A percentile compares a stretch with the other conserved stretches of the same genome.
Evolutionary conservation across 2,797 vertebrate genomes (phyloP).

Genomic region (Vipera ursinii): DNA sequence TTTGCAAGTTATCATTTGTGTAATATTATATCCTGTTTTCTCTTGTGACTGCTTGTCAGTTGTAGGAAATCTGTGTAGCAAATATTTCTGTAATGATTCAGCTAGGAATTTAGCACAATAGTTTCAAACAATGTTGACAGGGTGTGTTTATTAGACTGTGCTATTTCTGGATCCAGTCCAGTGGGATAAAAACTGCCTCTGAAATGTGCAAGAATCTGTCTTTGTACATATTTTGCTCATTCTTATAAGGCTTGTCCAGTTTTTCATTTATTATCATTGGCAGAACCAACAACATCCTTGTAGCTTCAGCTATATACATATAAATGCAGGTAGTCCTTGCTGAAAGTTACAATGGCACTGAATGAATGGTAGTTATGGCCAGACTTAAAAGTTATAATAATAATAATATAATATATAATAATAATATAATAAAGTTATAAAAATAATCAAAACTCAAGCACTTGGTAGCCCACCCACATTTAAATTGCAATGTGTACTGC

Average conservation of each 20-base stretch:
- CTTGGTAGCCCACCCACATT: background rate
- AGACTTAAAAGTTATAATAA: background rate
- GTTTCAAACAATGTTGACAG: background rate
- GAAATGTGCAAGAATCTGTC: background rate
- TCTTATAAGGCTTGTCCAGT: background rate
- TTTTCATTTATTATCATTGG: background rate
- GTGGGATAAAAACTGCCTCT: background rate
- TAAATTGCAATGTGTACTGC: background rate
- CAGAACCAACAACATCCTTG: background rate
- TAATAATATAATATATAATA: too few species aligned
- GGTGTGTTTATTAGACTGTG: background rate
- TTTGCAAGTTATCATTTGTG: background rate
- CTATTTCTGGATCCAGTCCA: background rate
- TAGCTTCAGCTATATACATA: background rate
- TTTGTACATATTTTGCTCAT: background rate
- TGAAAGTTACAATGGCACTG: background rate
- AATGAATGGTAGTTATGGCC: background rate
- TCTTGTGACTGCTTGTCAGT: background rate
- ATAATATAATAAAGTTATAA: too few species aligned
- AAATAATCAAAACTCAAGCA: background rate
- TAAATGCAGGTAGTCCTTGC: background rate
- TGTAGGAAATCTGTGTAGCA: background rate
- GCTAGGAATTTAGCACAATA: background rate
- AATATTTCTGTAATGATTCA: background rate
- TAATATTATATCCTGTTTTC: background rate